Conservation (phyloP, 2,113 vertebrate genomes). For the Pteronura brasiliensis region DNA sequence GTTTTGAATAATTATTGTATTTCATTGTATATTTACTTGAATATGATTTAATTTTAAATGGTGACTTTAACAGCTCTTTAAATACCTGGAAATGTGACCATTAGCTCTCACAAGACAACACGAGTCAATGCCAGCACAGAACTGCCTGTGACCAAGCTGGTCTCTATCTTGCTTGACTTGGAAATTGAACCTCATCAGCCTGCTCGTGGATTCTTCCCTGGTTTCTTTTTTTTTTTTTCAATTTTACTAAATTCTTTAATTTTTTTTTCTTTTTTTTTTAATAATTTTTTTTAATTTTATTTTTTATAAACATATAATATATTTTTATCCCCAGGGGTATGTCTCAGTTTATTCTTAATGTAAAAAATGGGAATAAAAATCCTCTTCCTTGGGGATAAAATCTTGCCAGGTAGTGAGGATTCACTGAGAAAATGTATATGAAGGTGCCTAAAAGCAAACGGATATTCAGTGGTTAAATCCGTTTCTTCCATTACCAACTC, state of each 20-base stretch:
- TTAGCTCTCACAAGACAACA: not conserved
- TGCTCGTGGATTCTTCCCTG: not conserved
- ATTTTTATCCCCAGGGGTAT: too few relatives aligned
- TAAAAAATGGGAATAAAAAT: slow-evolving; percentile 26
- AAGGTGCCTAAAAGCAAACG: not conserved
- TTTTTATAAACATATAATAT: too few relatives aligned
- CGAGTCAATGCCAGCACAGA: not conserved
- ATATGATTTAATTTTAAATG: not conserved
- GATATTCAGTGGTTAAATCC: not conserved
- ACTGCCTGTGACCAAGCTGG: not conserved
- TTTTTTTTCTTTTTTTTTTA: too few relatives aligned
- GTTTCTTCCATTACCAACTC: not conserved
- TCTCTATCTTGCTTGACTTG: not conserved
- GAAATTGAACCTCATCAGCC: not conserved
- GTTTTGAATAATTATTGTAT: not conserved
- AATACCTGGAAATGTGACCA: not conserved
- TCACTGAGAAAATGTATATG: not conserved
- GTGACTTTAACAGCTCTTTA: not conserved
- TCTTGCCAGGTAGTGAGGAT: not conserved
- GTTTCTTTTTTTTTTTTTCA: too few relatives aligned
- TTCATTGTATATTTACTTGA: not conserved
- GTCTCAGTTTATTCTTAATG: not conserved
- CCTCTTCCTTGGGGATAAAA: not conserved
- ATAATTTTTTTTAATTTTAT: too few relatives aligned
- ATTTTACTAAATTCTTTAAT: too few relatives aligned